Conservation (phyloP, 2,797 vertebrate species). For the Echeneis naucrates region DNA sequence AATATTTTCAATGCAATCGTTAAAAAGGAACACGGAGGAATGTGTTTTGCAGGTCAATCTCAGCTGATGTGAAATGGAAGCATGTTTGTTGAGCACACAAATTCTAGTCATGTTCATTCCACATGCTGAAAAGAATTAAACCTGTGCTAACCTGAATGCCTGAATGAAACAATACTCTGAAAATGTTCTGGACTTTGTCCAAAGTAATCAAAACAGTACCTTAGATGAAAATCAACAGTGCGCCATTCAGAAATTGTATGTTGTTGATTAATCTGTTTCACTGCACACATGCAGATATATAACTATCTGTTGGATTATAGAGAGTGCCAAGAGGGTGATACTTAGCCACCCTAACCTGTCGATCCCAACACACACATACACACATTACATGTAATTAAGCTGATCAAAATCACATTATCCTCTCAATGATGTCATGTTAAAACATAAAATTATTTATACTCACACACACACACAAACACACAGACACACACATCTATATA, state of each 20-base stretch:
- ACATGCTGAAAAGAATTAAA: slow-evolving; percentile 75
- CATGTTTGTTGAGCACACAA: slow-evolving; percentile 36
- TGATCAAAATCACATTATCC: slow-evolving; percentile 49
- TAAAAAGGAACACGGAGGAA: slow-evolving; percentile 11
- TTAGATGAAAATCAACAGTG: slow-evolving; percentile 69
- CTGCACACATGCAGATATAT: slow-evolving; percentile 12
- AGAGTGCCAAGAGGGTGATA: slow-evolving; percentile 59
- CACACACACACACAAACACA: too few species aligned
- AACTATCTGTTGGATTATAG: slow-evolving; percentile 50
- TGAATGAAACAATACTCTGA: slow-evolving; percentile 60
- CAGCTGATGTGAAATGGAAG: slow-evolving; percentile 29
- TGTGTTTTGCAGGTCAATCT: background rate
- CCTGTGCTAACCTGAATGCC: slow-evolving; percentile 71
- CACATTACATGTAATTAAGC: slow-evolving; percentile 67
- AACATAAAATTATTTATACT: too few species aligned
- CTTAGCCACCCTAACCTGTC: slow-evolving; percentile 59
- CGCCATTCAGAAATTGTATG: slow-evolving; percentile 59
- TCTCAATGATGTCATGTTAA: slow-evolving; percentile 15
- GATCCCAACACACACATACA: background rate
- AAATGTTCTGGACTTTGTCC: slow-evolving; percentile 73
- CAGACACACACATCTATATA: too few species aligned
- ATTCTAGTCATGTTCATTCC: slow-evolving; percentile 64
- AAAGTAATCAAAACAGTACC: slow-evolving; percentile 81
- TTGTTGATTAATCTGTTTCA: slow-evolving; percentile 53
- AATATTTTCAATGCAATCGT: too few species aligned